Conservation (phyloP, 2,797 vertebrate species). For the Arctocebus calabarensis region DNA sequence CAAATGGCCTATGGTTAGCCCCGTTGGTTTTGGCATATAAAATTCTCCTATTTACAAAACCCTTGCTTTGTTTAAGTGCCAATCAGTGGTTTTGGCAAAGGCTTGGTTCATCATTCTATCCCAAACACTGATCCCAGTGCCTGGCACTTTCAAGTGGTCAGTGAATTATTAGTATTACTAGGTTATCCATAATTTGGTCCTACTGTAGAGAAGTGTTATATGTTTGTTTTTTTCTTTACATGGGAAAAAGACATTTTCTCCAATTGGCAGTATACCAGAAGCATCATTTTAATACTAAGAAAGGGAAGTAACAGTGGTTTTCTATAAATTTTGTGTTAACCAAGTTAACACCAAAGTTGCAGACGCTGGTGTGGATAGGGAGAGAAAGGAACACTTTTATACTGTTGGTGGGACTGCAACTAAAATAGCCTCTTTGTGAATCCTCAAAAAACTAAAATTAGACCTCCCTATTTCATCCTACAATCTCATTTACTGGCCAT, state of each 20-base stretch:
- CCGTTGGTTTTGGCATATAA: slow-evolving; percentile 9
- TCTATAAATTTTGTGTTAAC: not conserved
- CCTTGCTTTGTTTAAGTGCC: not conserved
- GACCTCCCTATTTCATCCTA: too few relatives aligned
- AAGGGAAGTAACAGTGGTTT: slow-evolving; percentile 41
- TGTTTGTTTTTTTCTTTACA: not conserved
- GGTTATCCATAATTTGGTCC: not conserved
- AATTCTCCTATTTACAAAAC: not conserved
- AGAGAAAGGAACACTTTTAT: too few relatives aligned
- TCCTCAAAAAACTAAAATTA: too few relatives aligned
- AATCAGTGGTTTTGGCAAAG: not conserved
- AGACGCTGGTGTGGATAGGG: too few relatives aligned
- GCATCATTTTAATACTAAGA: slow-evolving; percentile 16
- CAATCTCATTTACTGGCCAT: too few relatives aligned
- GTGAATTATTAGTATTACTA: not conserved
- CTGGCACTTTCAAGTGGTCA: not conserved
- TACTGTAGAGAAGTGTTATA: not conserved
- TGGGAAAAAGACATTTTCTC: slow-evolving; percentile 2
- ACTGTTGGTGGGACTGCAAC: too few relatives aligned
- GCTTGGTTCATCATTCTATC: not conserved
- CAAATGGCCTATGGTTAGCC: not conserved
- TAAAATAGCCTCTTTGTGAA: too few relatives aligned
- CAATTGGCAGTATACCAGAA: not conserved
- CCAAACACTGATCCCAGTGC: not conserved
- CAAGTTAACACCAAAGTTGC: too few relatives aligned